These are phyloP conservation scores for Callipepla californica DNA, from an alignment of 2,113 vertebrate genomes.

Conservation along the genomic window DNA sequence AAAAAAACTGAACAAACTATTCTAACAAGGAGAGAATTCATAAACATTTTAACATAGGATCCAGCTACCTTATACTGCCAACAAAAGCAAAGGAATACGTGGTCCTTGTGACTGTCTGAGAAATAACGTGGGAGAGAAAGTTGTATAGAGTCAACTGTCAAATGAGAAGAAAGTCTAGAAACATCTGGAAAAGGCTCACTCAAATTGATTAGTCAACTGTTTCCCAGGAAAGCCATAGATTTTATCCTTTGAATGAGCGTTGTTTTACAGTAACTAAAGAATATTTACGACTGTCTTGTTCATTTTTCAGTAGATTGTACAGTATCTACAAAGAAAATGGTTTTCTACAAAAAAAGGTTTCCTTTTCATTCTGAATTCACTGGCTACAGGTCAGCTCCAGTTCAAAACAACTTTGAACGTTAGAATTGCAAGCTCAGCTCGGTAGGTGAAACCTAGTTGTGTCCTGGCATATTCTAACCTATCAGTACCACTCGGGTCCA, in stretches of 20 bases:
- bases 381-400: not conserved
- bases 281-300: accelerated
- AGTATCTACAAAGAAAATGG: not conserved
- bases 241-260: not conserved
- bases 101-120: not conserved
- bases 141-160: not conserved
- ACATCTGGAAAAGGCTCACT: not conserved
- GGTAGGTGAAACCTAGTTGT: not conserved
- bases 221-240: not conserved
- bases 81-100: not conserved
- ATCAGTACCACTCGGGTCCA: not conserved
- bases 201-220: not conserved
- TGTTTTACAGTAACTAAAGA: not conserved
- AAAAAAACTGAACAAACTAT: not conserved
- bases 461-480: not conserved
- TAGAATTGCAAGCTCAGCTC: not conserved
- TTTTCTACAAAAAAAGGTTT: not conserved
- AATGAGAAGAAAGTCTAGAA: not conserved
- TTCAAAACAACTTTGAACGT: not conserved
- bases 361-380: not conserved
- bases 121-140: accelerated
- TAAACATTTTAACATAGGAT: not conserved
- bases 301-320: not conserved
- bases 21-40: not conserved
- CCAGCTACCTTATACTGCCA: not conserved